These are phyloP conservation scores for Bemisia tabaci DNA, from an alignment of 1,140 invertebrate genomes.

Conservation along the genomic window DNA sequence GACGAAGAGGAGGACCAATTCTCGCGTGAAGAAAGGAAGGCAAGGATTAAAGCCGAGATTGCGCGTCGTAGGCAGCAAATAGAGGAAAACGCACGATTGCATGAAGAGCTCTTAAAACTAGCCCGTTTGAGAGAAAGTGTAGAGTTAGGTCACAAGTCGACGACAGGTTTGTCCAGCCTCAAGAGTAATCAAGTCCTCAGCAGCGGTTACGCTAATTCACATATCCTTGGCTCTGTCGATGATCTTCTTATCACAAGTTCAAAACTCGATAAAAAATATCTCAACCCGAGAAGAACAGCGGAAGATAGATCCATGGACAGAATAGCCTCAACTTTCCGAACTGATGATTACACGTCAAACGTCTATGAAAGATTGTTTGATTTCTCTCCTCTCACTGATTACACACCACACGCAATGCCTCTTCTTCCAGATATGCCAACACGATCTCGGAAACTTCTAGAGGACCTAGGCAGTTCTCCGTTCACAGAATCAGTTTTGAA, in stretches of 20 bases:
- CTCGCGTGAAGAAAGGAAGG: slow-evolving; percentile 42
- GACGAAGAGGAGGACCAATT: slow-evolving; percentile 36
- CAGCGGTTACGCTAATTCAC: slow-evolving; percentile 28
- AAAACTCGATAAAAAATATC: slow-evolving; percentile 11
- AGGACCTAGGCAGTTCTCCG: slow-evolving; percentile 43
- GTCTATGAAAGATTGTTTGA: slow-evolving; percentile 33
- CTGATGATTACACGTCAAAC: slow-evolving; percentile 32
- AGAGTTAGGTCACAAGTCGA: slow-evolving; percentile 25
- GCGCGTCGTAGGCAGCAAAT: slow-evolving; percentile 43
- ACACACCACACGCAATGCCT: slow-evolving; percentile 46
- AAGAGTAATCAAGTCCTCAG: slow-evolving; percentile 7
- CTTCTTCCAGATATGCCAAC: slow-evolving; percentile 46
- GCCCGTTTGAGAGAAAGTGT: slow-evolving; percentile 34
- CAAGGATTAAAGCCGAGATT: slow-evolving; percentile 47
- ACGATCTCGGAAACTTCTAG: slow-evolving; percentile 41
- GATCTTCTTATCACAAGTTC: slow-evolving; percentile 29
- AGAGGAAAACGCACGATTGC: slow-evolving; percentile 43
- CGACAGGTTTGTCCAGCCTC: neutral
- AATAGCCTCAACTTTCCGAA: slow-evolving; percentile 37
- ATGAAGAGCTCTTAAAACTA: slow-evolving; percentile 40
- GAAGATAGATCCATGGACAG: slow-evolving; percentile 38
- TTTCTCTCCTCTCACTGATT: slow-evolving; percentile 34
- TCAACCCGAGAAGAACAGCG: slow-evolving; percentile 27
- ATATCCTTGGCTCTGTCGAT: slow-evolving; percentile 38
- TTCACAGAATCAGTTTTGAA: slow-evolving; percentile 28